Evolutionary conservation across 2,888 invertebrate species (phyloP).

Genomic region (Sphinx pinastri): DNA sequence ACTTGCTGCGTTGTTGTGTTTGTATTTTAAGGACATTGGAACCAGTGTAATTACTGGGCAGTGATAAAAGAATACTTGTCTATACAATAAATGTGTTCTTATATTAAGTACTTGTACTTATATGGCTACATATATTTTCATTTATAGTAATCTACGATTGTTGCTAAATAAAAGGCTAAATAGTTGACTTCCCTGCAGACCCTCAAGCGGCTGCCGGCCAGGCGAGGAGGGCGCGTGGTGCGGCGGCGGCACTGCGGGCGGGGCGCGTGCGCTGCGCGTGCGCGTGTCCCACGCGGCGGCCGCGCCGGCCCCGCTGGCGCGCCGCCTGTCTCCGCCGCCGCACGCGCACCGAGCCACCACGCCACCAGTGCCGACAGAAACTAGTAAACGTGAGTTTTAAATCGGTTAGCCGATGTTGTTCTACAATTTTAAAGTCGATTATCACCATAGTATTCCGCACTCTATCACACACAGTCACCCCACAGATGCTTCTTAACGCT

Average conservation of each 20-base stretch:
- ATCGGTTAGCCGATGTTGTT: neutral
- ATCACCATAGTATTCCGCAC: too few species aligned
- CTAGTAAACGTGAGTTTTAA: constrained; percentile 61
- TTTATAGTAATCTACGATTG: too few species aligned
- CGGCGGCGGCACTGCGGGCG: constrained; percentile 55
- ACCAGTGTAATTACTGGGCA: neutral
- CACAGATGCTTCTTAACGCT: too few species aligned
- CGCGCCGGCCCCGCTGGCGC: constrained; percentile 41
- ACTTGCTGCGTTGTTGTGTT: too few species aligned
- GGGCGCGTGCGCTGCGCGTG: constrained; percentile 66
- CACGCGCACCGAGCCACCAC: constrained; percentile 76
- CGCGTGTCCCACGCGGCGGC: constrained; percentile 61
- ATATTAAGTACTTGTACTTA: neutral
- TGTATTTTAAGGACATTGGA: neutral
- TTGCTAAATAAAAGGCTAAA: neutral
- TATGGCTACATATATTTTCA: too few species aligned
- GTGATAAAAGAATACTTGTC: too few species aligned
- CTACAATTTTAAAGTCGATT: too few species aligned
- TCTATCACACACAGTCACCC: too few species aligned
- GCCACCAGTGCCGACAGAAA: constrained; percentile 60
- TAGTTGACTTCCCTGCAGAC: constrained; percentile 48
- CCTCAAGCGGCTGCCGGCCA: constrained; percentile 74
- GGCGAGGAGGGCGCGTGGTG: constrained; percentile 67
- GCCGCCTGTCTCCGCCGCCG: constrained; percentile 60
- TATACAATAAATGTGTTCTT: too few species aligned